These are phyloP conservation scores for Maconellicoccus hirsutus DNA, from an alignment of 1,140 invertebrate genomes.

Conservation along the genomic window DNA sequence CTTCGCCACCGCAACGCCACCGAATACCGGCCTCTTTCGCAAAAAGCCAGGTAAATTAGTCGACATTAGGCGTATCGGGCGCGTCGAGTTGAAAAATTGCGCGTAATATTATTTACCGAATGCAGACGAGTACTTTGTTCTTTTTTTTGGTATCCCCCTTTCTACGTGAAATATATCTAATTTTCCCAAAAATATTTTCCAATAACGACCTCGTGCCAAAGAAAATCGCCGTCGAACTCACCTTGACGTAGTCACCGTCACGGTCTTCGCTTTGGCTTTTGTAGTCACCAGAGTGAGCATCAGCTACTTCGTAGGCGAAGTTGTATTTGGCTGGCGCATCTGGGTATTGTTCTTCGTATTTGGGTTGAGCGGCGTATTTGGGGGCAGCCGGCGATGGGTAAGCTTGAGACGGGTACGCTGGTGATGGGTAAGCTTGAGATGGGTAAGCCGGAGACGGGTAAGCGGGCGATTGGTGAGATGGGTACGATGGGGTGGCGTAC, in stretches of 20 bases:
- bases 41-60: too few relatives aligned
- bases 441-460: slow-evolving; percentile 24
- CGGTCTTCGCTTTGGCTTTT: slow-evolving; percentile 39
- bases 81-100: too few relatives aligned
- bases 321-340: slow-evolving; percentile 26
- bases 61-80: too few relatives aligned
- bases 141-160: too few relatives aligned
- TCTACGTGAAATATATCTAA: too few relatives aligned
- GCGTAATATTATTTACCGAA: too few relatives aligned
- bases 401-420: slow-evolving; percentile 24
- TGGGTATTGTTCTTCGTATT: slow-evolving; percentile 26
- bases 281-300: slow-evolving; percentile 41
- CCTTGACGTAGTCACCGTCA: slow-evolving; percentile 40
- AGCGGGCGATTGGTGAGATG: slow-evolving; percentile 24
- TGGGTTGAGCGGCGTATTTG: slow-evolving; percentile 26
- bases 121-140: too few relatives aligned
- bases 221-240: background rate
- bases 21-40: too few relatives aligned
- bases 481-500: slow-evolving; percentile 27
- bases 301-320: slow-evolving; percentile 35
- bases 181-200: too few relatives aligned
- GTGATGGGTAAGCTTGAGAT: slow-evolving; percentile 14
- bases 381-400: slow-evolving; percentile 14
- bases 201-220: too few relatives aligned
- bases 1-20: too few relatives aligned